These are phyloP conservation scores for Holacanthella duospinosa DNA, from an alignment of 2,888 invertebrate genomes.

Conservation along the genomic window DNA sequence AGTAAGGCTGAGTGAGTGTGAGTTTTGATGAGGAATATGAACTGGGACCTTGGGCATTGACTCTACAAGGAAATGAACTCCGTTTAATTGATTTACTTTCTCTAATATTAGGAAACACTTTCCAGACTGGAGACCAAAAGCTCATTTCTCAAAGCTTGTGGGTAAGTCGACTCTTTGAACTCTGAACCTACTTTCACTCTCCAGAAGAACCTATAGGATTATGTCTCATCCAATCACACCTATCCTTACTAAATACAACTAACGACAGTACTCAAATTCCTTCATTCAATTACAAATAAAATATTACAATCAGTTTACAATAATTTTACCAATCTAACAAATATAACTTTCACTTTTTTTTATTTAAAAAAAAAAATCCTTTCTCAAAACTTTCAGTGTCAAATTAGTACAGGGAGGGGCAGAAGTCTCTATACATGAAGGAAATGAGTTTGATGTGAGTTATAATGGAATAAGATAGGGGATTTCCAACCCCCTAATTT, in stretches of 20 bases:
- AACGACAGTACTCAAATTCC: too few species aligned
- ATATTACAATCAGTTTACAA: not conserved
- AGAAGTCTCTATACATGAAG: too few species aligned
- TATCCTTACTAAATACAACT: too few species aligned
- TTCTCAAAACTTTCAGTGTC: not conserved
- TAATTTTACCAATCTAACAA: not conserved
- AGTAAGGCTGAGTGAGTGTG: too few species aligned
- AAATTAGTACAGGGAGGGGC: not conserved
- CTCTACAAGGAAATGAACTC: slow-evolving; percentile 4
- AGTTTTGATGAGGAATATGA: not conserved
- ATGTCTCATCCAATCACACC: too few species aligned
- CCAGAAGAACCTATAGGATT: too few species aligned
- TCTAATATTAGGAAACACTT: slow-evolving; percentile 56
- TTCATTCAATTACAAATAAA: not conserved
- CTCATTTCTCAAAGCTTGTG: slow-evolving; percentile 85
- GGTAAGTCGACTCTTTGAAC: slow-evolving; percentile 52
- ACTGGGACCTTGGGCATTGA: not conserved
- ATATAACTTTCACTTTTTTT: not conserved
- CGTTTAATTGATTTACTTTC: slow-evolving; percentile 4
- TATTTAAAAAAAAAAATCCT: not conserved
- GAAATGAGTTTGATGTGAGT: too few species aligned
- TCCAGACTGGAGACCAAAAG: slow-evolving; percentile 84
- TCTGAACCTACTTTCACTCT: not conserved
- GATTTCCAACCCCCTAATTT: too few species aligned
- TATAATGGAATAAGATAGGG: too few species aligned